Evolutionary conservation across 2,888 invertebrate genomes (phyloP), one percentile per base, ranked within the genome.

Genomic region (Baccha elongata): DNA sequence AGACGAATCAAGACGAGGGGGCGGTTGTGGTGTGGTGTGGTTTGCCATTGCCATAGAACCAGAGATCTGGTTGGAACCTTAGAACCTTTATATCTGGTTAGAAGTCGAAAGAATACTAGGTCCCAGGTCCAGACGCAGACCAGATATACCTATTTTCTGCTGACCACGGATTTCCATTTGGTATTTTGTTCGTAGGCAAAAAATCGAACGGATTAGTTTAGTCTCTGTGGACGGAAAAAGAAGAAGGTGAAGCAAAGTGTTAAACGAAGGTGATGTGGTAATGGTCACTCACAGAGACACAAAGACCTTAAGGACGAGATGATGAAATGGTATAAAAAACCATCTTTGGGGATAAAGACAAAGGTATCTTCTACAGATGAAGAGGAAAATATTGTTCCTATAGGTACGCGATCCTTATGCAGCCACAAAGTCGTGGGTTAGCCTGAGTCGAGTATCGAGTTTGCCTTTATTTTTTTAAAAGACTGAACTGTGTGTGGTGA

Each of bases 391-490:
- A 19, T 32, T 42, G 11, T 17, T n/a, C 21, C 17, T 60, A 17
- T 58, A n/a, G n/a, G n/a, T n/a, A 75, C 13, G 40, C 64, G 83
- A 83, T 83, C 83, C 83, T 83, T 83, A 83, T 78, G 73, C 83
- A 83, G 83, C 76, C 76, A 78, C 72, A 78, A 68, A 78, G 52
- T 73, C 83, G 83, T 83, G 83, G 83, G 83, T 68, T 78, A 52
- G 23, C 35, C 48, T 19, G 29, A 83, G 44, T 53, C 46, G 58
- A 81, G 65, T 71, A 53, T 44, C n/a, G 19, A 46, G 10, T 52
- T n/a, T 50, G 19, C n/a, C 23, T 50, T 5, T 29, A n/a, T n/a
- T 50, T 60, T 32, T n/a, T 65, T 10, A 15, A 13, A 21, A 26
- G 11, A 19, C 32, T 21, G n/a, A n/a, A n/a, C n/a, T n/a, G n/a